Base-by-base conservation (phyloP, 1,140 invertebrate species). In the Lineus longissimus region DNA sequence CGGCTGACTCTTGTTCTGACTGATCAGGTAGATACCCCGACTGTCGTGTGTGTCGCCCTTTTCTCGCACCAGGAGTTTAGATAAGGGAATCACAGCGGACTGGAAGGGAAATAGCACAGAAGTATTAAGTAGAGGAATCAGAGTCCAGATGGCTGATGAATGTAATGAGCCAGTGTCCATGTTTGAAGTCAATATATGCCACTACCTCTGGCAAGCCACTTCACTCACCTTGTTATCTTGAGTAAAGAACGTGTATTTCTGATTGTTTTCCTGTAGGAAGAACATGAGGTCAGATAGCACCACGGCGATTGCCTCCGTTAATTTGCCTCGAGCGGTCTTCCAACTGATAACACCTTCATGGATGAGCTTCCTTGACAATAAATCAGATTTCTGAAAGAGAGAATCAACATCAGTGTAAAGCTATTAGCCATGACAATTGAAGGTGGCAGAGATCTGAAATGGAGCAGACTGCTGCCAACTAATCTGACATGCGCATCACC, bases 251-350 rank as follows among this genome's bases (percentile, higher is more conserved):
- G 76, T 73, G 72, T 81, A 92, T 73, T 85, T 87, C 74, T 91
- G 88, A 63, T 89, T 90, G 74, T 89, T 92, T 79, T 95, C 93
- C 77, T 90, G 88, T 47, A 97, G 82, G 73, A 96, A 95, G 80
- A 96, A 92, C 23, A 97, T 82, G 47, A 95, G 89, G 78, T 96
- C 93, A 1, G 92, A 92, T 7, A 96, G 83, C 13, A 95, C 91
- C 61, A 96, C 91, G 45, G 94, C 91, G 15, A 93, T 83, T 0
- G 95, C 88, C 33, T 83, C 88, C 58, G 73, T 61, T 63, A 67
- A 56, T 71, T 82, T 83, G 25, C 78, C 80, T 67, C 81, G 67
- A 13, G 81, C 81, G 68, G 65, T 80, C 62, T 78, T 81, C 75
- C 77, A 78, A 30, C 74, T 73, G n/a, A 83, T 72, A 36, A 69